These are phyloP conservation scores for Lithodes maja DNA, from an alignment of 2,888 invertebrate genomes.

Conservation along the genomic window DNA sequence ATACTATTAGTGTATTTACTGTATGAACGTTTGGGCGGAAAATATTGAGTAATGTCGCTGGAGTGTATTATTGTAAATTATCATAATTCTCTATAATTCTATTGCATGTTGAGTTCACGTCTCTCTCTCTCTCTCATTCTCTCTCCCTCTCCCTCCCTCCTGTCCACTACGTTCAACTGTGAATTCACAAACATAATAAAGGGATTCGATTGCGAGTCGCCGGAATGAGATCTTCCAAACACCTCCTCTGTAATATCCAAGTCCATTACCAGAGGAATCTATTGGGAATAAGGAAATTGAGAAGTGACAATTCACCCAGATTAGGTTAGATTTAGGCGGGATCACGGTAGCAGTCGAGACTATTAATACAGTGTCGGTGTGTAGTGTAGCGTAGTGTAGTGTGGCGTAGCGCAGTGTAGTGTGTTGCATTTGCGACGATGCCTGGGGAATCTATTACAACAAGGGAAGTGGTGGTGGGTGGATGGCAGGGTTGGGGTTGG, in stretches of 20 bases:
- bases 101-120: too few relatives aligned
- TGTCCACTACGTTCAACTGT: neutral
- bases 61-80: too few relatives aligned
- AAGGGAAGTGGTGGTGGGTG: neutral
- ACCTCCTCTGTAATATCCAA: constrained; percentile 53
- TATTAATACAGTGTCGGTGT: constrained; percentile 46
- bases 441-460: neutral
- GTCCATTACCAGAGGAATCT: constrained; percentile 60
- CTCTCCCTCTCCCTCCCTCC: neutral
- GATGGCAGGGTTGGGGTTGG: neutral
- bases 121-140: neutral
- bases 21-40: too few relatives aligned
- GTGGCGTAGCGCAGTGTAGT: neutral
- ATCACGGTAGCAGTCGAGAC: constrained; percentile 39
- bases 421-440: neutral
- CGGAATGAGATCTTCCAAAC: constrained; percentile 53
- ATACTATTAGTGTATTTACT: too few relatives aligned
- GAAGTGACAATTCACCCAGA: constrained; percentile 57
- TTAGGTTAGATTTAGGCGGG: constrained; percentile 61
- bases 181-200: constrained; percentile 52
- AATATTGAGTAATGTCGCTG: too few relatives aligned
- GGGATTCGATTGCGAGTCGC: constrained; percentile 51
- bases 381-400: constrained; percentile 28
- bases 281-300: constrained; percentile 63
- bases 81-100: too few relatives aligned